These are phyloP conservation scores for Microdon myrmicae DNA, from an alignment of 2,888 invertebrate genomes.

Conservation along the genomic window DNA sequence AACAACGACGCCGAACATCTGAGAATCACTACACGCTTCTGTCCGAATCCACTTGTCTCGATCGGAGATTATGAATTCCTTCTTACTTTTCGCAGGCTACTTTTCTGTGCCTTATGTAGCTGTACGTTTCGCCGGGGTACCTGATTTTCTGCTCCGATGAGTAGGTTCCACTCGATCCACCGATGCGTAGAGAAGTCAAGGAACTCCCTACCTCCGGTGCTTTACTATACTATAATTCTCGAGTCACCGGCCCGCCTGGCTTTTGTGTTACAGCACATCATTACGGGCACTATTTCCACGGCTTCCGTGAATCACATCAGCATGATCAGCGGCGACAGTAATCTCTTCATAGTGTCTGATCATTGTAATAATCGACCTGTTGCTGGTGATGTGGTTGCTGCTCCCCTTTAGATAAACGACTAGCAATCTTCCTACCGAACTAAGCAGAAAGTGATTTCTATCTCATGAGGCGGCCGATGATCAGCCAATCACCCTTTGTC, in stretches of 20 bases:
- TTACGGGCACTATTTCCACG: constrained; percentile 39
- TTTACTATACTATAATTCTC: constrained; percentile 24
- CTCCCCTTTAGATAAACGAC: constrained; percentile 20
- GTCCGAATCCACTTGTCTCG: constrained; percentile 48
- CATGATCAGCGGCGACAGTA: constrained; percentile 40
- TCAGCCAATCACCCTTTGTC: constrained; percentile 7
- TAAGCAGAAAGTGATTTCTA: constrained; percentile 48
- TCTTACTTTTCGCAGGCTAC: constrained; percentile 21
- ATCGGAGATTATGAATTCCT: constrained; percentile 48
- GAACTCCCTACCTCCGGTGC: constrained; percentile 43
- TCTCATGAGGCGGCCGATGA: constrained; percentile 26
- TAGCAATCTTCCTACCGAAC: constrained; percentile 33
- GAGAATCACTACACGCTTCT: constrained; percentile 21
- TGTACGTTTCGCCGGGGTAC: constrained; percentile 49
- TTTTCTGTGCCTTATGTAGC: constrained; percentile 17
- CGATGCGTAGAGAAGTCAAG: constrained; percentile 50
- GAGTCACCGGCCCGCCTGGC: constrained; percentile 3
- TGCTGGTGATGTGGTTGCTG: constrained; percentile 12
- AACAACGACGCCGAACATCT: constrained; percentile 4
- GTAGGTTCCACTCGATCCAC: constrained; percentile 49
- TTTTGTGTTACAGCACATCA: constrained; percentile 41
- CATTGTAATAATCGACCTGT: constrained; percentile 44
- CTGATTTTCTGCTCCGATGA: constrained; percentile 66
- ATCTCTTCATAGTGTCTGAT: constrained; percentile 51
- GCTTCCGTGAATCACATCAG: constrained; percentile 41